Percentiles rank a stretch among this genome's conserved stretches.
Conservation (phyloP, 2,888 invertebrate species). For the Nemurella pictetii region DNA sequence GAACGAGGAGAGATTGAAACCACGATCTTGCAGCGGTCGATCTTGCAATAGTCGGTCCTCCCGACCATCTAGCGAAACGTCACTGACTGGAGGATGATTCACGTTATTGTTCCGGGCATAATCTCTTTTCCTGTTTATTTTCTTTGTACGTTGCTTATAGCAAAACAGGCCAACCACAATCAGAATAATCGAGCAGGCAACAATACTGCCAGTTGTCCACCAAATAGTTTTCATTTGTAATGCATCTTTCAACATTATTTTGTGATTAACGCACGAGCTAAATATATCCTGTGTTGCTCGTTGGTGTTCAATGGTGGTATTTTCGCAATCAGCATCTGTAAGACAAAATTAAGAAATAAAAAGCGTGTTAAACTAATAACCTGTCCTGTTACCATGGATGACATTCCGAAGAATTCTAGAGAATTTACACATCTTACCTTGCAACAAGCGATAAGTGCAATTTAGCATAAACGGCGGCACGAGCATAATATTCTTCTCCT, state of each 20-base stretch:
- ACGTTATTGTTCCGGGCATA: not conserved
- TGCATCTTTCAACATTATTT: not conserved
- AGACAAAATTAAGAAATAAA: too few relatives aligned
- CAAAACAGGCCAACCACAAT: not conserved
- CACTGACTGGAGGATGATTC: not conserved
- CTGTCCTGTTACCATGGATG: not conserved
- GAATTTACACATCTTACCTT: too few relatives aligned
- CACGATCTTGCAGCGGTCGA: not conserved
- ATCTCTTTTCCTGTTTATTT: not conserved
- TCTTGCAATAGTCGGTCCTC: not conserved
- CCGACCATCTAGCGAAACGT: not conserved
- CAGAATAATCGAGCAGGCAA: not conserved
- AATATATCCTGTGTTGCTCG: not conserved
- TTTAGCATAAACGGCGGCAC: constrained; percentile 31
- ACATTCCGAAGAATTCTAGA: too few relatives aligned
- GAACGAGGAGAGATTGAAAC: not conserved
- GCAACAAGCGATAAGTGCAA: not conserved
- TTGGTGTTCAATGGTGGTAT: not conserved
- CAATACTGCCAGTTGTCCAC: not conserved
- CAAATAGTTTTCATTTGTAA: not conserved
- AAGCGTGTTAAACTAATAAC: not conserved
- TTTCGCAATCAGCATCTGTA: not conserved
- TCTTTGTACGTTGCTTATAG: not conserved
- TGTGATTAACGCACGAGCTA: not conserved
- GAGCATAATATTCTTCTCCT: constrained; percentile 37